phyloP scores from a whole-genome alignment of 1,140 invertebrate species.

The Acromyrmex echinatior region DNA sequence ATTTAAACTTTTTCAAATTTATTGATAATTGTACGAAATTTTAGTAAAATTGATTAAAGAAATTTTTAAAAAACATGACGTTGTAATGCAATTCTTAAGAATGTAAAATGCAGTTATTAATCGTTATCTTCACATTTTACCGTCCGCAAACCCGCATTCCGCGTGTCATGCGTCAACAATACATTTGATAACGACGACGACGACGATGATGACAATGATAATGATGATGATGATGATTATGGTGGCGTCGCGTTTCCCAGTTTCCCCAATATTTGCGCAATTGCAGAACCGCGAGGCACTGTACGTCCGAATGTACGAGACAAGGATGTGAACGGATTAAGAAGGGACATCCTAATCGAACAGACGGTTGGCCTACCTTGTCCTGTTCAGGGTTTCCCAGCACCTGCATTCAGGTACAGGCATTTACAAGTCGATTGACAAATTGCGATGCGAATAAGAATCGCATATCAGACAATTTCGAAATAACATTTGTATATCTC shows the following conservation, averaged over 20 bases:
- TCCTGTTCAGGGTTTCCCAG: constrained; percentile 91
- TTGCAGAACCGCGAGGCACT: constrained; percentile 86
- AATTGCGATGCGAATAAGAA: neutral
- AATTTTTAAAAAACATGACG: neutral
- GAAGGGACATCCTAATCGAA: constrained; percentile 82
- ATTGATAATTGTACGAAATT: neutral
- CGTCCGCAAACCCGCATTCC: neutral
- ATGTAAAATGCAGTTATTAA: constrained; percentile 21
- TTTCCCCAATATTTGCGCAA: constrained; percentile 60
- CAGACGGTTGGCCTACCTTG: constrained; percentile 88
- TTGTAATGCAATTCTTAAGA: neutral
- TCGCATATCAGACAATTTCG: neutral
- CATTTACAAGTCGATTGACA: constrained; percentile 15
- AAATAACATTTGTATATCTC: neutral
- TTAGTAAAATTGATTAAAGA: neutral
- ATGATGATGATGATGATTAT: constrained; percentile 6
- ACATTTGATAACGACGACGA: constrained; percentile 56
- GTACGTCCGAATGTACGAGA: constrained; percentile 87
- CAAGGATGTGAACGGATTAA: constrained; percentile 84
- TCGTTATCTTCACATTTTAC: constrained; percentile 60
- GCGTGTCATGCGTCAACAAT: constrained; percentile 37
- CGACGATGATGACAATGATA: neutral
- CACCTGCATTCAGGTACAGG: constrained; percentile 89
- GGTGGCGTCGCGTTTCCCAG: neutral
- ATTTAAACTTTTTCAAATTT: neutral